Percentiles rank a stretch among this genome's conserved stretches.
phyloP scores from a whole-genome alignment of 2,797 vertebrate species.

The Synaphobranchus kaupii region DNA sequence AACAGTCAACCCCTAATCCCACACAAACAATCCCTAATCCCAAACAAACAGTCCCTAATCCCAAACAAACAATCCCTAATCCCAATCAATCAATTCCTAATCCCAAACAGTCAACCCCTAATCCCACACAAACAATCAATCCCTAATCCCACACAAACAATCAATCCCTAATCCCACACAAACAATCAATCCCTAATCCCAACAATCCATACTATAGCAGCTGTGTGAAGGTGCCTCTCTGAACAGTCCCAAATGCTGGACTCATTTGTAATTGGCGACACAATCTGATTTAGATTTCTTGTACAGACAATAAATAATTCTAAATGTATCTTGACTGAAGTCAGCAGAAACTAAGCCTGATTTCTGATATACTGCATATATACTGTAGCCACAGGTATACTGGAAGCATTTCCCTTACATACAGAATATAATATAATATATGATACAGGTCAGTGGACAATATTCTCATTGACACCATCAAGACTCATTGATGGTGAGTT shows the following conservation, averaged over 20 bases:
- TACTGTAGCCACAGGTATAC: neutral
- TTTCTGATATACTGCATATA: neutral
- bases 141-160: too few species aligned
- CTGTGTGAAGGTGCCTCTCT: conserved; percentile 21
- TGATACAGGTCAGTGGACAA: neutral
- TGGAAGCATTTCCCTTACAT: neutral
- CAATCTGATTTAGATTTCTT: neutral
- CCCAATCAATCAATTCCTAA: too few species aligned
- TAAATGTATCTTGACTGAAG: neutral
- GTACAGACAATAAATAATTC: neutral
- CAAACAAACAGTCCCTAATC: too few species aligned
- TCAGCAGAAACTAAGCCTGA: neutral
- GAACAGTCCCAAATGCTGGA: conserved; percentile 7
- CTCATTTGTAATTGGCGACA: neutral
- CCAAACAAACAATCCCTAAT: too few species aligned
- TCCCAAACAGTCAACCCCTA: too few species aligned
- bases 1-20: too few species aligned
- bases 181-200: too few species aligned
- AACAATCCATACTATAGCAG: too few species aligned
- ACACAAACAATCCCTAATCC: too few species aligned
- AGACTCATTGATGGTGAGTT: neutral
- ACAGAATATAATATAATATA: neutral
- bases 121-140: too few species aligned
- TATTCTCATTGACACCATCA: neutral
- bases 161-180: too few species aligned